Conservation (phyloP, 2,113 vertebrate species). For the Microcebus griseorufus region DNA sequence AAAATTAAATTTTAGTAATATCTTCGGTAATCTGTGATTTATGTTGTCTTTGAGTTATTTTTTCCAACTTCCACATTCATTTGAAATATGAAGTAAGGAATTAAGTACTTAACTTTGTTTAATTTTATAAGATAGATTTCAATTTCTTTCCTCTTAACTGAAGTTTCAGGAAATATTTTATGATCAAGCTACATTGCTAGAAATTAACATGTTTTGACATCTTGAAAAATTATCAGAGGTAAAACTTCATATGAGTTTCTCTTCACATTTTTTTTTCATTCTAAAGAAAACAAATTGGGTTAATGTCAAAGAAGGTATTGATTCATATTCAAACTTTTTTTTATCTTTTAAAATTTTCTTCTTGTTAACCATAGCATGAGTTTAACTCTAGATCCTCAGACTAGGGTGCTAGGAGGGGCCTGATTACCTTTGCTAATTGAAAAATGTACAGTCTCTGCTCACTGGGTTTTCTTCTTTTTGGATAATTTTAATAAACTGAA, state of each 20-base stretch:
- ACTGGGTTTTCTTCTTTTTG: neutral
- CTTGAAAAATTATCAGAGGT: slow-evolving; percentile 2
- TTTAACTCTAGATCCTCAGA: neutral
- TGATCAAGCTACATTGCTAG: neutral
- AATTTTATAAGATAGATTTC: neutral
- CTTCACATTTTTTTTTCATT: neutral
- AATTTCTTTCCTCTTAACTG: neutral
- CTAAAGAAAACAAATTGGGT: neutral
- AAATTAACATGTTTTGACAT: neutral
- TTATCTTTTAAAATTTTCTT: neutral
- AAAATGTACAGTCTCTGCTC: neutral
- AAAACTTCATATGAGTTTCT: neutral
- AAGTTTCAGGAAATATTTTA: neutral
- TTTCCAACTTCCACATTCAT: neutral
- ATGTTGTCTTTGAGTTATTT: neutral
- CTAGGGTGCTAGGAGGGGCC: neutral
- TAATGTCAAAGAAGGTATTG: neutral
- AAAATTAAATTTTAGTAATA: neutral
- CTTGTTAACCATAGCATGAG: neutral
- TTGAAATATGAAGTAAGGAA: neutral
- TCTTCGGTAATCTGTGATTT: neutral
- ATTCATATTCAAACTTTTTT: neutral
- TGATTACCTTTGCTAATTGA: neutral
- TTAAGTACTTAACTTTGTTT: neutral
- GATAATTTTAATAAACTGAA: slow-evolving; percentile 19